Conservation (phyloP, 2,113 vertebrate species). For the Halcyon malimbica region DNA sequence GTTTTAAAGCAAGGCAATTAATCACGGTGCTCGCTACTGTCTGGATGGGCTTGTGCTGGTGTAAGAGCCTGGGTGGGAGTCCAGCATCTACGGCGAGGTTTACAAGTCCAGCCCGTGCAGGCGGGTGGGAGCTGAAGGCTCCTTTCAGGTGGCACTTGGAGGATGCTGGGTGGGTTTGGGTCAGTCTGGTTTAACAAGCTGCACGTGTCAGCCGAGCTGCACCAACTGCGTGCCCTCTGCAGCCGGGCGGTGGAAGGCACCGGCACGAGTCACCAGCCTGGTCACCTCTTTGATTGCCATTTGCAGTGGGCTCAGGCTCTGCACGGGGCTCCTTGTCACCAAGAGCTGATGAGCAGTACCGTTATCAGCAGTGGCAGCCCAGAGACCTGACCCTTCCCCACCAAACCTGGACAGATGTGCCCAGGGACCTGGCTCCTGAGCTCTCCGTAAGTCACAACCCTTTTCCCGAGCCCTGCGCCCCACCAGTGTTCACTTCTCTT, state of each 20-base stretch:
- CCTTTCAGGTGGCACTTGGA: not conserved
- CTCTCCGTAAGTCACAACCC: not conserved
- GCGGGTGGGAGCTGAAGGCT: not conserved
- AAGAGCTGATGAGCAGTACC: not conserved
- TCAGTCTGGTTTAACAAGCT: not conserved
- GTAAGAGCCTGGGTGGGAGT: rapidly evolving
- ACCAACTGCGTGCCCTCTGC: rapidly evolving
- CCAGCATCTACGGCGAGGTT: not conserved
- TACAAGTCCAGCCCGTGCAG: not conserved
- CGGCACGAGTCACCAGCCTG: rapidly evolving
- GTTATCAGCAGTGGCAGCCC: not conserved
- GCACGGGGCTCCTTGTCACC: not conserved
- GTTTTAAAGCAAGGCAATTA: constrained; percentile 40
- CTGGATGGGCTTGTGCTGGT: not conserved
- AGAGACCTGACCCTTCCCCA: not conserved
- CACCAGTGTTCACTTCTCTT: too few species aligned
- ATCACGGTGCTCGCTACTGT: not conserved
- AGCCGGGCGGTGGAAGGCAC: not conserved
- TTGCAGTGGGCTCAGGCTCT: not conserved
- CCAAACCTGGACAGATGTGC: not conserved
- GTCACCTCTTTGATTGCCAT: rapidly evolving
- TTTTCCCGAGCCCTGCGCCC: not conserved
- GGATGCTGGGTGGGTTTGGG: not conserved
- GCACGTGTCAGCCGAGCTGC: rapidly evolving
- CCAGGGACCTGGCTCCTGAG: not conserved